Evolutionary conservation across 2,797 vertebrate genomes (phyloP).

Genomic region (Hapalemur alaotrensis): DNA sequence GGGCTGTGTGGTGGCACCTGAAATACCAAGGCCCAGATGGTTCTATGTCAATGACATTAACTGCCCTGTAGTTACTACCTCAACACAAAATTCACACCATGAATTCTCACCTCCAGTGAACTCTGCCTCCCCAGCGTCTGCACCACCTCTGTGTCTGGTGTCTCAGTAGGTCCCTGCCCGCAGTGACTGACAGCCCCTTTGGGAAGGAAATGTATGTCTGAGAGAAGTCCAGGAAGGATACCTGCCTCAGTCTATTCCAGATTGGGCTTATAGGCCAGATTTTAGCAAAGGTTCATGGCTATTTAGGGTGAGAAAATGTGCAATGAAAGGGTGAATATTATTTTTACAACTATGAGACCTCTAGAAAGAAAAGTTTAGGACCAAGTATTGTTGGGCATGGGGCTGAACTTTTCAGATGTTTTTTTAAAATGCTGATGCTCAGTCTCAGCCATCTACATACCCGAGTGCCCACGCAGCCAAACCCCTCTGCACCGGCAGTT

Average conservation of each 20-base stretch:
- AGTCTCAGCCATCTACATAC: not conserved
- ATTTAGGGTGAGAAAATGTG: not conserved
- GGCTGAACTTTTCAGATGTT: not conserved
- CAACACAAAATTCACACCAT: not conserved
- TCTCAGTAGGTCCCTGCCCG: not conserved
- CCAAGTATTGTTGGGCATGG: not conserved
- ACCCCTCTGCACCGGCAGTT: rapidly evolving
- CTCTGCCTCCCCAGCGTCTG: rapidly evolving
- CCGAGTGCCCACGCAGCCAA: rapidly evolving
- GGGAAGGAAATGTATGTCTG: not conserved
- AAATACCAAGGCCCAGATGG: not conserved
- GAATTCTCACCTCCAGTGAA: too few relatives aligned
- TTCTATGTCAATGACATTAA: not conserved
- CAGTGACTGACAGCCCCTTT: not conserved
- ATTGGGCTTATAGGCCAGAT: not conserved
- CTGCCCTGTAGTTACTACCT: not conserved
- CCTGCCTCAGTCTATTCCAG: not conserved
- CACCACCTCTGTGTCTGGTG: not conserved
- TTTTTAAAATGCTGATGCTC: not conserved
- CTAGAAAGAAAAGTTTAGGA: not conserved
- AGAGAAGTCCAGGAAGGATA: not conserved
- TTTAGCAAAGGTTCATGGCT: not conserved
- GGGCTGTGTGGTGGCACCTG: not conserved
- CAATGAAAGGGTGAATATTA: not conserved
- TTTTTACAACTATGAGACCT: not conserved